Evolutionary conservation across 2,113 vertebrate genomes (phyloP), one percentile per base, ranked within the genome.

Genomic region (Menura novaehollandiae): DNA sequence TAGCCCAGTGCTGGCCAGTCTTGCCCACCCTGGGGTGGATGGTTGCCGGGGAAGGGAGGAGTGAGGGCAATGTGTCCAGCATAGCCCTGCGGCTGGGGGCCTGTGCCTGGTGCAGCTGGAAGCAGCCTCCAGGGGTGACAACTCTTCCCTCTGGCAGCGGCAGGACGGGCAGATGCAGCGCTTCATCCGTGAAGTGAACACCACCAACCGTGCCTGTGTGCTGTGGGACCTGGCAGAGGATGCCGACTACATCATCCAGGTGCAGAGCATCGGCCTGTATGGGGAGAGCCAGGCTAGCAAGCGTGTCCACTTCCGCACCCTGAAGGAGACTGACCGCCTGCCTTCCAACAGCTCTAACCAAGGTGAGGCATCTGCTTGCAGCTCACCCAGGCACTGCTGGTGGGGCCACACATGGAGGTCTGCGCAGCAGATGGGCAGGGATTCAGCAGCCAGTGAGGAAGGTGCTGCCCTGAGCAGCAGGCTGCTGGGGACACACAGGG

Each of bases 161-260:
- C 99, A 99, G 91, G 99, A 99, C 0, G 99, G 99, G 35, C 99
- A 99, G 51, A 99, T 98, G 98, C 99, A 99, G 97, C 98, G 99
- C 69, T 99, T 99, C 95, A 99, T 99, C 97, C 98, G 99, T 33
- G 99, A 99, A 95, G 99, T 99, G 93, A 99, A 99, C 97, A 99
- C 99, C 90, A 99, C 99, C 82, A 99, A 99, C 59, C 98, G 99
- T 19, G 99, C 99, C 49, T 99, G 99, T 11, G 99, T 99, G 68
- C 99, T 99, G 27, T 99, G 99, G 99, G 99, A 99, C 94, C 97
- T 99, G 97, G 99, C 99, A 5, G 99, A 99, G 90, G 99, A 99
- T 71, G 99, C 99, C 0, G 98, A 99, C 95, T 99, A 99, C 96
- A 98, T 99, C 17, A 99, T 99, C 92, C 99, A 99, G 97, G 99